phyloP scores from a whole-genome alignment of 2,113 vertebrate species.

The Dipodomys merriami region DNA sequence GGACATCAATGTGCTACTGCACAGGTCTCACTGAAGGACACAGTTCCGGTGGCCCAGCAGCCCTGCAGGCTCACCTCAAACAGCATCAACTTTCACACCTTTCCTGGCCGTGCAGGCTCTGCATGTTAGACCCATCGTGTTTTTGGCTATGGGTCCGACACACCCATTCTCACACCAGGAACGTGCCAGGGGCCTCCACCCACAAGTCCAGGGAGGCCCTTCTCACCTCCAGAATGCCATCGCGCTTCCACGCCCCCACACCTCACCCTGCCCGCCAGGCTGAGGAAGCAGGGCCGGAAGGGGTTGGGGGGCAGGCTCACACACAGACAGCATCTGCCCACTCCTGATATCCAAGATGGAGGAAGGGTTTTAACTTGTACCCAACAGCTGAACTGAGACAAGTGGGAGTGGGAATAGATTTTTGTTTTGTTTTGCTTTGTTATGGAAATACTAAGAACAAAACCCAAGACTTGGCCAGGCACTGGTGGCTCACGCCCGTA shows the following conservation, averaged over 20 bases:
- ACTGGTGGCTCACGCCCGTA: too few species aligned
- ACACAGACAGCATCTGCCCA: neutral
- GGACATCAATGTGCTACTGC: neutral
- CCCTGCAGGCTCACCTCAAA: neutral
- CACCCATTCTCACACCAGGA: neutral
- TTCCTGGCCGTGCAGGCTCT: neutral
- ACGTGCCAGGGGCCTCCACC: neutral
- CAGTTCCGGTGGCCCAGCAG: neutral
- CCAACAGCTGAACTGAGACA: too few species aligned
- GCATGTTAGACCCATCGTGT: neutral
- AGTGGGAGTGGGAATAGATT: neutral
- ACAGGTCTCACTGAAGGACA: neutral
- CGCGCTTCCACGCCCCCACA: neutral
- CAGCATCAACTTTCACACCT: too few species aligned
- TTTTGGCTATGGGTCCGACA: neutral
- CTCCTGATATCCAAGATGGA: too few species aligned
- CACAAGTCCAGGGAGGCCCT: too few species aligned
- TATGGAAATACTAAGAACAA: too few species aligned
- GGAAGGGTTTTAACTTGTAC: neutral
- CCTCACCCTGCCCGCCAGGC: neutral
- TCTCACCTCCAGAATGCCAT: neutral
- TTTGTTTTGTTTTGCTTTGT: too few species aligned
- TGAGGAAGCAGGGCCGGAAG: neutral
- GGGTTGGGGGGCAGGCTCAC: too few species aligned
- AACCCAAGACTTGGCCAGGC: too few species aligned